Evolutionary conservation across 2,888 invertebrate species (phyloP).

Genomic region (Bombylius discolor): DNA sequence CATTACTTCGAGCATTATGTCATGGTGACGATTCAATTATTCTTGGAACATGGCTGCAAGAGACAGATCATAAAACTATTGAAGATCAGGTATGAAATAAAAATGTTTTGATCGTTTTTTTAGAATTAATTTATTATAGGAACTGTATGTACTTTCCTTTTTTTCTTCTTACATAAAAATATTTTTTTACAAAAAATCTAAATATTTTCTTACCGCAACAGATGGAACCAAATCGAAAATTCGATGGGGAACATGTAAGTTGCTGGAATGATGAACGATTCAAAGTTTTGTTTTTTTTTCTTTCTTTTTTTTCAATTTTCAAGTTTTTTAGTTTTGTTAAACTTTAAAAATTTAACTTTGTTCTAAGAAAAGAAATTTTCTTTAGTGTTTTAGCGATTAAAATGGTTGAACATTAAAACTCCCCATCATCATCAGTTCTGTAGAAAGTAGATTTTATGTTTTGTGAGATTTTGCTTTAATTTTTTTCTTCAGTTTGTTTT

Average conservation of each 20-base stretch:
- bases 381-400: no score
- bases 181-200: no score
- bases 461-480: no score
- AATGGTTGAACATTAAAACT: no score
- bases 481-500: no score
- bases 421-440: not conserved
- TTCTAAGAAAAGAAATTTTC: not conserved
- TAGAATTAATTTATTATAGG: no score
- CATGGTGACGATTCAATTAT: slow-evolving; percentile 84
- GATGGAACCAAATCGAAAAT: slow-evolving; percentile 75
- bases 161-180: not conserved
- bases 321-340: not conserved
- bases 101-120: not conserved
- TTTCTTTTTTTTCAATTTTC: no score
- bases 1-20: slow-evolving; percentile 66
- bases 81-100: slow-evolving; percentile 75
- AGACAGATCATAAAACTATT: slow-evolving; percentile 90
- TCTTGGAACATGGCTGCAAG: slow-evolving; percentile 87
- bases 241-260: slow-evolving; percentile 73
- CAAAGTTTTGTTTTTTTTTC: not conserved
- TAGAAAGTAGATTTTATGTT: no score
- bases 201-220: slow-evolving; percentile 26
- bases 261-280: slow-evolving; percentile 8
- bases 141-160: not conserved
- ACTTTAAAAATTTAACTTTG: no score